phyloP scores from a whole-genome alignment of 2,113 vertebrate genomes.

The Spermophilus dauricus region DNA sequence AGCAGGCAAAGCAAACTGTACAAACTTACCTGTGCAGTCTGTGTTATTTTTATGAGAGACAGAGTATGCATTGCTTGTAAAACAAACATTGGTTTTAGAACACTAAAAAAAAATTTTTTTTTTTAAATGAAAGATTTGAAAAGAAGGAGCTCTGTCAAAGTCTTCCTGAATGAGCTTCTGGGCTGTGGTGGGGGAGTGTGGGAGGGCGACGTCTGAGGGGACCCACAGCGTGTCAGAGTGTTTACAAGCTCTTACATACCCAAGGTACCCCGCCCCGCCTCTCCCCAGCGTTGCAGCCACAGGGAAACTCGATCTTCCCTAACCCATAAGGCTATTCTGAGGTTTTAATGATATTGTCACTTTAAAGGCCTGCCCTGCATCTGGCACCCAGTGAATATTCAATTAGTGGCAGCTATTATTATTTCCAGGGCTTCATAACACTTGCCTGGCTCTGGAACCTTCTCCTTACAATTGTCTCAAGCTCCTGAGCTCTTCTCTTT shows the following conservation, averaged over 20 bases:
- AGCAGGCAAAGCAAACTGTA: background rate
- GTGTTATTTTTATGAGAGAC: background rate
- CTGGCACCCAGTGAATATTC: background rate
- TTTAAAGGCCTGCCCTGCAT: background rate
- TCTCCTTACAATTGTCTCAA: background rate
- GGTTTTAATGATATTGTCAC: background rate
- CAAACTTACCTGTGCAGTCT: background rate
- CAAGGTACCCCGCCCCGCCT: too few species aligned
- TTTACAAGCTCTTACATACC: background rate
- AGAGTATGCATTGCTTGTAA: background rate
- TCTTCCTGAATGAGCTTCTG: background rate
- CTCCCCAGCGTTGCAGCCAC: background rate
- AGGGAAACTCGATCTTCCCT: background rate
- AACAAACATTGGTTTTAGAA: slow-evolving; percentile 2
- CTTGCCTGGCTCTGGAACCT: background rate
- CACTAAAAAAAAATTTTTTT: background rate
- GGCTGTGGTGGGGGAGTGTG: background rate
- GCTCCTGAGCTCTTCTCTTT: background rate
- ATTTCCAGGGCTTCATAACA: background rate
- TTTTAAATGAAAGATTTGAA: background rate
- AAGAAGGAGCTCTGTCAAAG: background rate
- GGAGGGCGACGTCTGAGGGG: too few species aligned
- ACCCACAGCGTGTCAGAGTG: background rate
- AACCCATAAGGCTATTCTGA: background rate
- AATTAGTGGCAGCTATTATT: background rate